Evolutionary conservation across 2,113 vertebrate genomes (phyloP), one percentile per base, ranked within the genome.

Genomic region (Alethe castanea): DNA sequence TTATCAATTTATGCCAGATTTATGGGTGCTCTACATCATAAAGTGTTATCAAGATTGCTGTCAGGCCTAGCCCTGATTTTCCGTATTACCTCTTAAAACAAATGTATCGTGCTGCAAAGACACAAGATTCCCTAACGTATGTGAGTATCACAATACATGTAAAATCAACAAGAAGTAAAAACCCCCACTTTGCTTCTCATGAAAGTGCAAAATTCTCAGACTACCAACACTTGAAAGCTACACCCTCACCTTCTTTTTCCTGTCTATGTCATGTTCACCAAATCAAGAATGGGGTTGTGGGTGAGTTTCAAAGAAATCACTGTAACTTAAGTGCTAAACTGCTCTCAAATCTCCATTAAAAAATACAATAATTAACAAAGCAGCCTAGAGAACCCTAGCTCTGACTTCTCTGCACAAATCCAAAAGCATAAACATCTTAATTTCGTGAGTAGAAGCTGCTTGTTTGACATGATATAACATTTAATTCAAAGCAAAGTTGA

Each of bases 401-500:
- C 66, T 65, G 77, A 76, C 26, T 87, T 45, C 45, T 64, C 29
- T 0, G 0, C 59, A 72, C n/a, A 80, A n/a, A 82, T 28, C 12
- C 59, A 82, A 69, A 23, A 79, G 23, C 50, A 91, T 18, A 86
- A 95, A 88, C 29, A 85, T 80, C 78, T 70, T 90, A 19, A 90
- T 94, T 94, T 77, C 59, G 28, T 31, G 29, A 80, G 42, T 20
- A 73, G 71, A 72, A 91, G 78, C 50, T 88, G 65, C 47, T 80
- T 91, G 74, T 90, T 88, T 82, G 84, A 95, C 70, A 57, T 15
- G 26, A 70, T 45, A 26, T 11, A 85, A 73, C 54, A 95, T 91
- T 82, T 89, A 87, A 85, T 85, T 80, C 74, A 95, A 92, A 95
- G 79, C 66, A 70, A 85, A 95, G 71, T 4, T 83, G 93, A 91